Evolutionary conservation across 2,113 vertebrate species (phyloP), one percentile per base, ranked within the genome.

Genomic region (Salvelinus namaycush): DNA sequence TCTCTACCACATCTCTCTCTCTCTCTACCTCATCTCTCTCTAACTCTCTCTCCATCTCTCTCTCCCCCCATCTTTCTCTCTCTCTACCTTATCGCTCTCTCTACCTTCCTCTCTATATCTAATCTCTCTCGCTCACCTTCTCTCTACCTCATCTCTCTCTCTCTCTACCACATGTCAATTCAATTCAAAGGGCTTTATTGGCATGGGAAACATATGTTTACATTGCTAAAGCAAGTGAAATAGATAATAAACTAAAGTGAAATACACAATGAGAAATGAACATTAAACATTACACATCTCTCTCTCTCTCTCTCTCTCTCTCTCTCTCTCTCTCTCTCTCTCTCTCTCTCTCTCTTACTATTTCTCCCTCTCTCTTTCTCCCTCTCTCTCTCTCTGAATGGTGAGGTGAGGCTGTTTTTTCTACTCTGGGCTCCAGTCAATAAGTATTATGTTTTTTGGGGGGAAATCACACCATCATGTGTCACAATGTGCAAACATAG

Each of bases 381-480:
- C 1, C 31, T 6, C 31, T 34, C 31, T 34, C 27, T 27, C 31
- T 34, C 16, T 81, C 34, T 44, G 39, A 48, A 75, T 75, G 57
- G 68, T 64, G 65, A 51, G 68, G 73, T 80, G 70, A 74, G 67
- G 67, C 62, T 18, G 48, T 49, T 78, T 85, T 90, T 90, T 88
- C 90, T 86, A 89, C 29, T 57, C 73, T 29, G 79, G 81, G 84
- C 82, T 89, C 79, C 57, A 81, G 76, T 79, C 80, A 83, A 79
- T 84, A 44, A 81, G 84, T 80, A 89, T 88, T 81, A 86, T 59
- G 24, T 82, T 84, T 67, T 74, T 51, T 54, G 29, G 60, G 66
- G 73, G 69, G 67, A 68, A 34, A 34, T 34, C 34, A 34, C 31
- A 34, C 6, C 34, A 34, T 34, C 57, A 60, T n/a, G 14, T 22